These are phyloP conservation scores for Drosophila equinoxialis DNA, from an alignment of 1,140 invertebrate genomes.

Conservation along the genomic window DNA sequence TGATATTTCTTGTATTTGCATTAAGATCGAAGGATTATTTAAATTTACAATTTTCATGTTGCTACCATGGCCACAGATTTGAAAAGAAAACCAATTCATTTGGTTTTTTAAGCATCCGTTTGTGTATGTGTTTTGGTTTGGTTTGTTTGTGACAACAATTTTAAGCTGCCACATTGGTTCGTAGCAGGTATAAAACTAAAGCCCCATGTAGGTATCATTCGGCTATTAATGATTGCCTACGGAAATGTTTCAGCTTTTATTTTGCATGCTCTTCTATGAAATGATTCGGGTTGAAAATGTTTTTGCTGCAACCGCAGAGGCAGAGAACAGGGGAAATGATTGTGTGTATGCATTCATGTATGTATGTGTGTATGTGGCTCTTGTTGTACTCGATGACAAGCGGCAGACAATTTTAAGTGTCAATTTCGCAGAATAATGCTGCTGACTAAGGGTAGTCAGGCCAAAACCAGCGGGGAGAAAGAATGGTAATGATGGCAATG, in stretches of 20 bases:
- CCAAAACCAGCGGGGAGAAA: neutral
- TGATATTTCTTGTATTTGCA: too few species aligned
- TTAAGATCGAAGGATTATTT: too few species aligned
- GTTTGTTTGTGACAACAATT: conserved; percentile 46
- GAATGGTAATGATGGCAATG: neutral
- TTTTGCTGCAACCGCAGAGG: conserved; percentile 55
- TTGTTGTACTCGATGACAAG: conserved; percentile 18
- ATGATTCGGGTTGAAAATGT: conserved; percentile 29
- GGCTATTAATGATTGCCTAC: conserved; percentile 37
- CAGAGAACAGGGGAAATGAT: conserved; percentile 32
- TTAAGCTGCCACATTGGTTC: conserved; percentile 25
- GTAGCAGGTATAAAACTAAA: conserved; percentile 43
- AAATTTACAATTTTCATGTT: too few species aligned
- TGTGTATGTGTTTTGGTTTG: conserved; percentile 20
- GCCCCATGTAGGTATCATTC: neutral
- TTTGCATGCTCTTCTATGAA: conserved; percentile 40
- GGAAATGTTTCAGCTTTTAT: conserved; percentile 51
- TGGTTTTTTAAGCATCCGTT: neutral
- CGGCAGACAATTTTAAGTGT: conserved; percentile 40
- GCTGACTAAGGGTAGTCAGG: conserved; percentile 21
- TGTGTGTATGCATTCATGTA: conserved; percentile 5
- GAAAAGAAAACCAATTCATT: neutral
- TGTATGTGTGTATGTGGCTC: conserved; percentile 1
- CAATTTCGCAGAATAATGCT: conserved; percentile 44
- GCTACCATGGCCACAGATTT: too few species aligned